Conservation (phyloP, 2,797 vertebrate species). For the Sebastiscus albofasciatus region DNA sequence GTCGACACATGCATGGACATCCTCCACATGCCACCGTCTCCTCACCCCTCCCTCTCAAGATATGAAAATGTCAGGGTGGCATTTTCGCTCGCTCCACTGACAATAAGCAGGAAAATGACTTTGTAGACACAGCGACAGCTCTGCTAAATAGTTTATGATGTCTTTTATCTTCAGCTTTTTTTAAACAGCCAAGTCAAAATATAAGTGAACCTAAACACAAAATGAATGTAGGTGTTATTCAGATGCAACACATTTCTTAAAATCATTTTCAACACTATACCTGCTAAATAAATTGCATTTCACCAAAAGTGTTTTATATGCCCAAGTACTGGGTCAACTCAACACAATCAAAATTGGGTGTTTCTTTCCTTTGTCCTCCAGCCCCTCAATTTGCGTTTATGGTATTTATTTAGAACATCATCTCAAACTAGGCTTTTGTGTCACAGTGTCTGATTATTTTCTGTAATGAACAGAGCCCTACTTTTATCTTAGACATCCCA, state of each 20-base stretch:
- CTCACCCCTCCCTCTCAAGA: conserved; percentile 16
- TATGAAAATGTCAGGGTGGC: conserved; percentile 57
- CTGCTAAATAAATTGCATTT: no score
- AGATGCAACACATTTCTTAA: neutral
- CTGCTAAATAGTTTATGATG: neutral
- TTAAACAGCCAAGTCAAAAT: neutral
- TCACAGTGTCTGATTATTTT: conserved; percentile 23
- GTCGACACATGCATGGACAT: neutral
- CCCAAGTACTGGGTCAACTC: no score
- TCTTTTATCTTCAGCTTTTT: neutral
- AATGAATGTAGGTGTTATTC: neutral
- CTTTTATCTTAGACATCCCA: conserved; percentile 55
- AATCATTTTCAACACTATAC: no score
- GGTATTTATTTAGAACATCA: conserved; percentile 5
- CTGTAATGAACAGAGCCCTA: conserved; percentile 41
- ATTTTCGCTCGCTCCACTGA: conserved; percentile 25
- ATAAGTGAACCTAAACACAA: neutral
- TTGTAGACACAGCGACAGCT: neutral
- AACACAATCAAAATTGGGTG: neutral
- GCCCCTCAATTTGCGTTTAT: neutral
- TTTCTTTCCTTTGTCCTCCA: neutral
- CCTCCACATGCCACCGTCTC: neutral
- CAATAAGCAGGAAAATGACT: conserved; percentile 16
- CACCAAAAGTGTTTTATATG: neutral
- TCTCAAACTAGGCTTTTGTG: conserved; percentile 34